Percentiles rank a stretch among this genome's conserved stretches.
phyloP scores from a whole-genome alignment of 1,140 invertebrate species.

The Archivesica marissinica region DNA sequence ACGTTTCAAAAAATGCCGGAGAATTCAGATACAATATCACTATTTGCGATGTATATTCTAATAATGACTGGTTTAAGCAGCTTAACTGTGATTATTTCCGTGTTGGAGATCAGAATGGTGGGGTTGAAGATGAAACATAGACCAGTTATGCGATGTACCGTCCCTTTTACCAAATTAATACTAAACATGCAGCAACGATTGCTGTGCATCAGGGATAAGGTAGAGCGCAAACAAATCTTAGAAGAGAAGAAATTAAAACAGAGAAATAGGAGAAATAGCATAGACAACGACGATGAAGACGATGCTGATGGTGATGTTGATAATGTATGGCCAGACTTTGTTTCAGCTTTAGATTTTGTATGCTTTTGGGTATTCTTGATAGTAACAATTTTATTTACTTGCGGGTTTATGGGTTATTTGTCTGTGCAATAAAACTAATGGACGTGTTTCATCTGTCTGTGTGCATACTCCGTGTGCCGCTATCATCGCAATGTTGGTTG shows the following conservation, averaged over 20 bases:
- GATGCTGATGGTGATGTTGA: not conserved
- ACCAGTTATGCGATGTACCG: slow-evolving; percentile 1
- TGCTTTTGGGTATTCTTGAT: slow-evolving; percentile 36
- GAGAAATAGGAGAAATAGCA: not conserved
- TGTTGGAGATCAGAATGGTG: slow-evolving; percentile 17
- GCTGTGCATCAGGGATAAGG: slow-evolving; percentile 14
- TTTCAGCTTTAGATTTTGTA: slow-evolving; percentile 41
- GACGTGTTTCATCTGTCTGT: too few relatives aligned
- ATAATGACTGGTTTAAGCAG: slow-evolving; percentile 31
- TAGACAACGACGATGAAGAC: not conserved
- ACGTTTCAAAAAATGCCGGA: slow-evolving; percentile 55
- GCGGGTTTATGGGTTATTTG: not conserved
- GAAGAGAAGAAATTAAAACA: not conserved
- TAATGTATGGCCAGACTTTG: slow-evolving; percentile 20
- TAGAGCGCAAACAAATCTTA: not conserved
- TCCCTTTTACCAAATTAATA: slow-evolving; percentile 21
- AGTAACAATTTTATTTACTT: not conserved
- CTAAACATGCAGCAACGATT: not conserved
- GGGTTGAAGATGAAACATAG: not conserved
- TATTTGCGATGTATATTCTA: slow-evolving; percentile 37
- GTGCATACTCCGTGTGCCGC: too few relatives aligned
- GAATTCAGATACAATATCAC: slow-evolving; percentile 52
- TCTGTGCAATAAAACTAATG: not conserved
- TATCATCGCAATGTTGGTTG: too few relatives aligned
- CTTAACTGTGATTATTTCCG: slow-evolving; percentile 22